Evolutionary conservation across 2,797 vertebrate species (phyloP).

Genomic region (Neoniphon sammara): DNA sequence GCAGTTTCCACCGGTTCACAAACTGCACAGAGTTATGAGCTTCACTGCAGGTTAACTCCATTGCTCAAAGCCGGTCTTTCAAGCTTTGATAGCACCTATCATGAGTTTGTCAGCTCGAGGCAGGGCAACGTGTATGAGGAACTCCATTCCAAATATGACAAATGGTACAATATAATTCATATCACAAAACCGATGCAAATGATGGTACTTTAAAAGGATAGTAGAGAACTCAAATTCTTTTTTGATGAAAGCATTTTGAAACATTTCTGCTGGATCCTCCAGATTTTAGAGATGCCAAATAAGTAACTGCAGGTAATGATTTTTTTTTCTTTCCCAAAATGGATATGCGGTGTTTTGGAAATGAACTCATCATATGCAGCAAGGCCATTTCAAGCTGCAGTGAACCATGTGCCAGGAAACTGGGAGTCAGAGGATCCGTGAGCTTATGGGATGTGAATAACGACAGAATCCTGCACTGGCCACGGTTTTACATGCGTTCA

Average conservation of each 20-base stretch:
- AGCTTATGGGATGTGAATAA: conserved; percentile 73
- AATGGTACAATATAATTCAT: background rate
- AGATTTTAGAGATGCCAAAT: conserved; percentile 16
- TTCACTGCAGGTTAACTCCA: conserved; percentile 43
- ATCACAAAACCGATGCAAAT: background rate
- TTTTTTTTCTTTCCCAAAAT: conserved; percentile 10
- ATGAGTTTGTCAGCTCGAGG: conserved; percentile 29
- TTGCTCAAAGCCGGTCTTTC: conserved; percentile 26
- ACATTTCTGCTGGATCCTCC: background rate
- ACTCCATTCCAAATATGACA: conserved; percentile 2
- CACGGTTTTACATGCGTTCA: conserved; percentile 71
- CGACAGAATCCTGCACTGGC: conserved; percentile 61
- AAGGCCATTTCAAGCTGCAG: conserved; percentile 42
- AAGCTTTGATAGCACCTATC: conserved; percentile 39
- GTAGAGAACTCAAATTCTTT: background rate
- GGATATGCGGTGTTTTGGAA: conserved; percentile 16
- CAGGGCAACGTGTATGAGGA: conserved; percentile 7
- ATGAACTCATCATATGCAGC: conserved; percentile 36
- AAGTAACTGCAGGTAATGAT: background rate
- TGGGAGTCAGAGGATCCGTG: conserved; percentile 67
- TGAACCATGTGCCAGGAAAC: conserved; percentile 68
- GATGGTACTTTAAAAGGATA: background rate
- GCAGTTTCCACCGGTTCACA: conserved; percentile 33
- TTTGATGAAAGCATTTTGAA: background rate
- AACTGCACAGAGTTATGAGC: conserved; percentile 28